Base-by-base conservation (phyloP, 2,113 vertebrate species). In the Lipophrys pholis region DNA sequence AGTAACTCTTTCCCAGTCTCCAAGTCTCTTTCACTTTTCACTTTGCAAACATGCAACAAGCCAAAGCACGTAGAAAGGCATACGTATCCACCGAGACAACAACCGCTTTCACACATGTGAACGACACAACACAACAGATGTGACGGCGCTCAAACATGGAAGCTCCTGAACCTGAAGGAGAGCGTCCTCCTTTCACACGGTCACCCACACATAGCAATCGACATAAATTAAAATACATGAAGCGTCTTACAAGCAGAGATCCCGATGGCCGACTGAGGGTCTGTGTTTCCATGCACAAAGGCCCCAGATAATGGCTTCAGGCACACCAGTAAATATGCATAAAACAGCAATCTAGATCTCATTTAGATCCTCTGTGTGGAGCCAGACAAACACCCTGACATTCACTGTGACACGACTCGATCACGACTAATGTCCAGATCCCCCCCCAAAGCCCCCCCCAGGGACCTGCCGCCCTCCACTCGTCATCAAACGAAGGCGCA, bases 1-100 rank as follows among this genome's bases (percentile, higher is more conserved):
- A 64, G 75, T 74, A 69, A 69, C 77, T 89, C 73, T 80, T 78
- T 86, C 81, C 83, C 83, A 89, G 83, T 85, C 82, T 68, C n/a
- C n/a, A n/a, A n/a, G n/a, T n/a, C 62, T 78, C 66, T 86, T 88
- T 86, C 59, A 72, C 73, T 80, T 86, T 89, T 81, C 56, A 67
- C 67, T 59, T 77, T 53, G 39, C 67, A 65, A 81, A 85, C 79
- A 80, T 14, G 54, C 67, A 57, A 82, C 65, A 74, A 51, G 76
- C 76, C 21, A 50, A 77, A 58, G 51, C 62, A 67, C 10, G 72
- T 21, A 2, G 21, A 42, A 55, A 62, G 46, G 21, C 53, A 17
- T 6, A 6, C 57, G 57, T 5, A 7, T 3, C 9, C 42, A 55
- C 7, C 1, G 8, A 5, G 35, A 46, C 21, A 12, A 5, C 2